These are phyloP conservation scores for Nannoperca australis DNA, from an alignment of 2,797 vertebrate genomes.

Conservation along the genomic window DNA sequence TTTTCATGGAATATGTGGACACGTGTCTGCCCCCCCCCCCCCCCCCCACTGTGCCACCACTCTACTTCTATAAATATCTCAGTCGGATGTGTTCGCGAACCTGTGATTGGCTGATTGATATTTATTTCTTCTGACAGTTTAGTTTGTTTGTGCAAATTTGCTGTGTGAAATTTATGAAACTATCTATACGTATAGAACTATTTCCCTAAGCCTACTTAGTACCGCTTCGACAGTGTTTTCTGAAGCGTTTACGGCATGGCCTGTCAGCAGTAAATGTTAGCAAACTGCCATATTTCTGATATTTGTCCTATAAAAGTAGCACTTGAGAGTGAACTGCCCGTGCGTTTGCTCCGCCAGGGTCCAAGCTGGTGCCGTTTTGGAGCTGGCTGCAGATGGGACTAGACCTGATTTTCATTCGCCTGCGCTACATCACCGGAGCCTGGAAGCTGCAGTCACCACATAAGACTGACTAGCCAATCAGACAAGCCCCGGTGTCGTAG, in stretches of 20 bases:
- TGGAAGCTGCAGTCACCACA: slow-evolving; percentile 89
- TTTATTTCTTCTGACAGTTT: background rate
- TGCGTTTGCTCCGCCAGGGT: slow-evolving; percentile 85
- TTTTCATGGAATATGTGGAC: slow-evolving; percentile 41
- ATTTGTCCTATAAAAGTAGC: slow-evolving; percentile 10
- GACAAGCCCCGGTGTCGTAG: slow-evolving; percentile 35
- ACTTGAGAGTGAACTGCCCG: slow-evolving; percentile 7
- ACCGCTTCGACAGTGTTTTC: background rate
- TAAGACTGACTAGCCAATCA: slow-evolving; percentile 84
- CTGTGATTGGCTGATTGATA: slow-evolving; percentile 3
- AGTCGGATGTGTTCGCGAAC: background rate
- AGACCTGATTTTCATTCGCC: slow-evolving; percentile 95
- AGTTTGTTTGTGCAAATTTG: background rate
- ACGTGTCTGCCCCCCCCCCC: slow-evolving; percentile 14
- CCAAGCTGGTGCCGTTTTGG: slow-evolving; percentile 98
- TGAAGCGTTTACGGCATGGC: background rate
- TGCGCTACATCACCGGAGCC: slow-evolving; percentile 95
- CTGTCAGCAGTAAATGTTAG: background rate
- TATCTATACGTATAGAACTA: background rate
- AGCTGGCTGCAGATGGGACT: slow-evolving; percentile 99
- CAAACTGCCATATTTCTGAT: background rate
- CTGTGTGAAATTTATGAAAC: too few relatives aligned
- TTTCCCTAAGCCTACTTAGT: background rate
- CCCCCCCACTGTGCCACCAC: slow-evolving; percentile 6
- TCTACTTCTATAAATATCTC: slow-evolving; percentile 38